Evolutionary conservation across 2,888 invertebrate species (phyloP).

Genomic region (Clanis bilineata): DNA sequence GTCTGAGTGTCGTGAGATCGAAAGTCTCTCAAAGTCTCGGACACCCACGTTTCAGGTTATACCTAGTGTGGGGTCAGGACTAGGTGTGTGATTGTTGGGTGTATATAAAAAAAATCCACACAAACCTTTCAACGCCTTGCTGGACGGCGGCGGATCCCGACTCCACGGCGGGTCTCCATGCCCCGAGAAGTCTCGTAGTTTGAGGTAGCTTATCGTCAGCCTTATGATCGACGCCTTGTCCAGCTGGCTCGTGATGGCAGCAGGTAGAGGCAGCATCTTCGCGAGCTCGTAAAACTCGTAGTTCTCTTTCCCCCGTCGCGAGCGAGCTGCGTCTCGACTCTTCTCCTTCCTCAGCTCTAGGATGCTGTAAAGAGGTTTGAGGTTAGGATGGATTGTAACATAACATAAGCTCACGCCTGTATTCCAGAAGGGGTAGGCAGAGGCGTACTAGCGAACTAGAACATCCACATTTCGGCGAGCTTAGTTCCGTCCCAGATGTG

Average conservation of each 20-base stretch:
- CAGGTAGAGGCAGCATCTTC: slow-evolving; percentile 94
- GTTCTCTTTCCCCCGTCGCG: slow-evolving; percentile 96
- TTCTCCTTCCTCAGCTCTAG: slow-evolving; percentile 96
- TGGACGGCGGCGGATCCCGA: slow-evolving; percentile 88
- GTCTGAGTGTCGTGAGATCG: too few species aligned
- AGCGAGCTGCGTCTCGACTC: slow-evolving; percentile 95
- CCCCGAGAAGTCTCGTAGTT: slow-evolving; percentile 95
- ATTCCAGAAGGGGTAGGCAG: too few species aligned
- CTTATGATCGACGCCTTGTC: slow-evolving; percentile 98
- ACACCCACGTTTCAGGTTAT: too few species aligned
- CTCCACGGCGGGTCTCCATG: slow-evolving; percentile 99
- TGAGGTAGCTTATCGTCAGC: slow-evolving; percentile 97
- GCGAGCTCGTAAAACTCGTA: slow-evolving; percentile 98
- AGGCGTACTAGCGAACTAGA: too few species aligned
- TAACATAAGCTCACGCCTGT: too few species aligned
- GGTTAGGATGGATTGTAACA: slow-evolving; percentile 36
- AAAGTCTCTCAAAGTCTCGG: too few species aligned
- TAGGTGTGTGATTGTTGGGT: too few species aligned
- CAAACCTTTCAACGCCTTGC: slow-evolving; percentile 92
- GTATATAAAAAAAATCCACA: slow-evolving; percentile 19
- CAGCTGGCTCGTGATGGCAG: slow-evolving; percentile 96
- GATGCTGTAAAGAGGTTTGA: slow-evolving; percentile 86
- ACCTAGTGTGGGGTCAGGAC: too few species aligned
- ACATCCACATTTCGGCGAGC: too few species aligned
- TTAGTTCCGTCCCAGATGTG: too few species aligned